Evolutionary conservation across 2,797 vertebrate genomes (phyloP), one percentile per base, ranked within the genome.

Genomic region (Pelobates cultripes): DNA sequence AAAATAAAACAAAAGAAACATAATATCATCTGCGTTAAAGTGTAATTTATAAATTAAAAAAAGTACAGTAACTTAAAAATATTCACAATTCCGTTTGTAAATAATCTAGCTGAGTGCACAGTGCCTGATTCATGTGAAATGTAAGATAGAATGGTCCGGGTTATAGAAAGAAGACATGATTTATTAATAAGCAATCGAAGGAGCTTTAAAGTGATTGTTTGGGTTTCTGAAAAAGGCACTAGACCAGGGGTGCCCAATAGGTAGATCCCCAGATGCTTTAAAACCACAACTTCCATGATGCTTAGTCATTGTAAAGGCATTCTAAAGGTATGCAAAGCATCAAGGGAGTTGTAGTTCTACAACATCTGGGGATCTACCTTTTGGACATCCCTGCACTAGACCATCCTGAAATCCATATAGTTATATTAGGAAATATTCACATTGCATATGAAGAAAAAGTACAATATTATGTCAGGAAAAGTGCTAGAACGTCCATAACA

Each of bases 21-120:
- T 74, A 43, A 2, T 63, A 60, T 68, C 79, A 64, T 70, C 4
- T 12, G 84, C 79, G 78, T 87, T 87, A 87, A 86, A 90, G 88
- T 87, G 89, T 88, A 79, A 85, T 94, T 94, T 94, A 94, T 94
- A 94, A 94, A 93, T 94, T 90, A 94, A 64, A 78, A 28, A 70
- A 80, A 78, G 71, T 88, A 93, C 90, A 94, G 89, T 79, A 86
- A 84, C 86, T 91, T 90, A 90, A 89, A 88, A 89, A 92, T 85
- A 88, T 91, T 91, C 90, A 92, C 90, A 89, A 92, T 90, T 88
- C 88, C 81, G 85, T 85, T 71, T 79, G 88, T 88, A 91, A 86
- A 92, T 90, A 86, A 86, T 89, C 87, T 89, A 86, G 81, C 85
- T 82, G 91, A 93, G 90, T 92, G 92, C 92, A 92, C 90, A 86